Evolutionary conservation across 2,113 vertebrate genomes (phyloP).

Genomic region (Sebastes fasciatus): DNA sequence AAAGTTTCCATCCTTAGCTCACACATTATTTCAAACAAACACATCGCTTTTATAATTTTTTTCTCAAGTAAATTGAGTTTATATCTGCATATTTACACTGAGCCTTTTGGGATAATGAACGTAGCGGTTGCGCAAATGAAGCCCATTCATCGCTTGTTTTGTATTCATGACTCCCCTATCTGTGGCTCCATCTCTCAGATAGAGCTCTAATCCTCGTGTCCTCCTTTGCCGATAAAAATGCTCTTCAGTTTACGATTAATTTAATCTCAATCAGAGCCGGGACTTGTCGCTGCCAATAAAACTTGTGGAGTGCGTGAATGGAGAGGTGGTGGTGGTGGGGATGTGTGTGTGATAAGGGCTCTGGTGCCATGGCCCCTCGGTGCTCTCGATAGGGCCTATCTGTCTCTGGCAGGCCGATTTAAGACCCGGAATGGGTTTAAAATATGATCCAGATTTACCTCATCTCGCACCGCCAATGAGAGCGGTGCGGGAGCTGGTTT

Average conservation of each 20-base stretch:
- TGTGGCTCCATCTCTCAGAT: slow-evolving; percentile 78
- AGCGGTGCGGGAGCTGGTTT: slow-evolving; percentile 43
- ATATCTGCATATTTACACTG: slow-evolving; percentile 38
- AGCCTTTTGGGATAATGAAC: slow-evolving; percentile 57
- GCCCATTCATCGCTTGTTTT: slow-evolving; percentile 66
- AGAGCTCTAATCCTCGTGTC: slow-evolving; percentile 70
- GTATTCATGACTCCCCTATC: slow-evolving; percentile 75
- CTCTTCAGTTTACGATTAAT: slow-evolving; percentile 89
- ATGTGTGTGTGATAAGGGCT: slow-evolving; percentile 77
- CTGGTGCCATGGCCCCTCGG: slow-evolving; percentile 71
- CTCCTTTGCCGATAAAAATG: slow-evolving; percentile 83
- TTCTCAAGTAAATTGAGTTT: slow-evolving; percentile 29
- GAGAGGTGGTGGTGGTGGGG: slow-evolving; percentile 43
- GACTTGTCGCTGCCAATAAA: slow-evolving; percentile 85
- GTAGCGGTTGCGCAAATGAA: slow-evolving; percentile 58
- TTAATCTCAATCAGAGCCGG: slow-evolving; percentile 88
- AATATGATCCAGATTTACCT: slow-evolving; percentile 85
- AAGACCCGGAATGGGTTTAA: slow-evolving; percentile 81
- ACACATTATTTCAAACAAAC: slow-evolving; percentile 11
- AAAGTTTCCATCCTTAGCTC: slow-evolving; percentile 18
- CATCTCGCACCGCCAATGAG: slow-evolving; percentile 76
- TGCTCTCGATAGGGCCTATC: slow-evolving; percentile 86
- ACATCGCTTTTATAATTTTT: neutral
- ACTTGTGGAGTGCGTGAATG: slow-evolving; percentile 75
- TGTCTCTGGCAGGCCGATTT: slow-evolving; percentile 83